These are phyloP conservation scores for Rynchops niger DNA, from an alignment of 2,113 vertebrate species.

Conservation along the genomic window DNA sequence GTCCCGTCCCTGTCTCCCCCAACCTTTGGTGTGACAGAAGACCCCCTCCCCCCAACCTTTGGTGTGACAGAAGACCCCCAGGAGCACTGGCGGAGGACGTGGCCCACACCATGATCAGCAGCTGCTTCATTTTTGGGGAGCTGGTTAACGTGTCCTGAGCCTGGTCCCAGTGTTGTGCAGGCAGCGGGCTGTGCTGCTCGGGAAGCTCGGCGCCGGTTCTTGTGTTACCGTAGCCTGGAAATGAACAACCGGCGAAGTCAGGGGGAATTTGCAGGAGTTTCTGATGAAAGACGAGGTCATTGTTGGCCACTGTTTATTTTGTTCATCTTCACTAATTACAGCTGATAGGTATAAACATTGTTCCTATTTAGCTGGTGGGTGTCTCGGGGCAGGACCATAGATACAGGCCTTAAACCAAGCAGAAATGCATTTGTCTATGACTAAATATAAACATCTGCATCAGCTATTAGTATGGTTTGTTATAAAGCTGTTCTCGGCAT, in stretches of 20 bases:
- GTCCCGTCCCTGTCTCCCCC: too few species aligned
- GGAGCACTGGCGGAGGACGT: background rate
- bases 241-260: background rate
- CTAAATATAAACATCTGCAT: background rate
- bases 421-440: background rate
- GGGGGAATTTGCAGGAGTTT: background rate
- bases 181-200: rapidly evolving
- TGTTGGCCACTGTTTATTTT: background rate
- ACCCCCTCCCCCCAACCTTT: too few species aligned
- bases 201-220: too few species aligned
- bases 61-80: background rate
- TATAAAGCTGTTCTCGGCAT: background rate
- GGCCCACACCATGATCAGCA: background rate
- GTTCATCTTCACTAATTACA: background rate
- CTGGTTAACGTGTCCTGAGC: background rate
- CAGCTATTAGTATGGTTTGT: background rate
- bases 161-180: too few species aligned
- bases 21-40: too few species aligned
- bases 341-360: background rate
- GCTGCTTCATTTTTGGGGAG: background rate
- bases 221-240: background rate
- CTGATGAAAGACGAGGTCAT: background rate
- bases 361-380: background rate
- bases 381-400: background rate
- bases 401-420: background rate